These are phyloP conservation scores for Drosophila quadrilineata DNA, from an alignment of 1,140 invertebrate species.

Conservation along the genomic window DNA sequence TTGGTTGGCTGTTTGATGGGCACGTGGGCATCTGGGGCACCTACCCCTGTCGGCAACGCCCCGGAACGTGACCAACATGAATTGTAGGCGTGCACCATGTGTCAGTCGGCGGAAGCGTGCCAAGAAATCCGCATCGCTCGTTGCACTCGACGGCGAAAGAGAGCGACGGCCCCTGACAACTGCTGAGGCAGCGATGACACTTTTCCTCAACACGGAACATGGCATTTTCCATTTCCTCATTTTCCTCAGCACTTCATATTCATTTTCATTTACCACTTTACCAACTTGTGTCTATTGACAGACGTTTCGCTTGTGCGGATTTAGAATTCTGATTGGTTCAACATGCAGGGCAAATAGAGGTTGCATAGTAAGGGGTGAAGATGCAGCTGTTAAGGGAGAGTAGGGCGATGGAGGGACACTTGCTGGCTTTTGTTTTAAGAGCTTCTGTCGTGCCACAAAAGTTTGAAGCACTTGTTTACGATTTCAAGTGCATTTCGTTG, in stretches of 20 bases:
- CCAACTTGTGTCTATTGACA: constrained; percentile 19
- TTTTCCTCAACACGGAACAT: constrained; percentile 6
- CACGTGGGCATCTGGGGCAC: constrained; percentile 21
- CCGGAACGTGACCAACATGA: constrained; percentile 65
- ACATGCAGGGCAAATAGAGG: not conserved
- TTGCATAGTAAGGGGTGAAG: not conserved
- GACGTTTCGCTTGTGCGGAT: constrained; percentile 1
- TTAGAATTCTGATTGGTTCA: constrained; percentile 37
- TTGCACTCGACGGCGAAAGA: constrained; percentile 10
- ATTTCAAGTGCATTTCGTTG: constrained; percentile 66
- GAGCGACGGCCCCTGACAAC: not conserved
- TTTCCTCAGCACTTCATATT: not conserved
- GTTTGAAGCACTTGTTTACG: constrained; percentile 74
- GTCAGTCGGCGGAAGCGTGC: constrained; percentile 26
- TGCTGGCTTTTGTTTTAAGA: constrained; percentile 56
- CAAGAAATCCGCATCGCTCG: constrained; percentile 25
- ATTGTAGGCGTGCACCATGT: constrained; percentile 61
- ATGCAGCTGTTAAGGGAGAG: not conserved
- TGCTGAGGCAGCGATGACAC: not conserved
- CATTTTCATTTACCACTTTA: not conserved
- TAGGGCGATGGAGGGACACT: not conserved
- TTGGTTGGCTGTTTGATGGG: constrained; percentile 42
- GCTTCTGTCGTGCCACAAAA: constrained; percentile 48
- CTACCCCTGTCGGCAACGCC: constrained; percentile 58
- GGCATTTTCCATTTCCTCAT: constrained; percentile 1